These are phyloP conservation scores for Trematocara zebra DNA, from an alignment of 2,113 vertebrate species.

Conservation along the genomic window DNA sequence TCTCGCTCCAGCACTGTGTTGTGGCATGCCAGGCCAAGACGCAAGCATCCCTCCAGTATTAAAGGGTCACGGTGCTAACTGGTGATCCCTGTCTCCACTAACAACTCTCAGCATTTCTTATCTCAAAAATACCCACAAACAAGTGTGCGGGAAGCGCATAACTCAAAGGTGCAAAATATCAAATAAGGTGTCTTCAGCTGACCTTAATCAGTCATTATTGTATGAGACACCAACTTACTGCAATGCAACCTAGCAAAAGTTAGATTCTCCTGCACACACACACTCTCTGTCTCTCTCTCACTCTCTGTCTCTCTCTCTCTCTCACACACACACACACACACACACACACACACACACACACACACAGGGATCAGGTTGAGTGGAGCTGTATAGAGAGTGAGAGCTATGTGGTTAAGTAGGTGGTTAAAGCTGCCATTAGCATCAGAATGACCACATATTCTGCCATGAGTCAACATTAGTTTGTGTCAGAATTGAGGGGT, in stretches of 20 bases:
- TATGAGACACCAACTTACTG: not conserved
- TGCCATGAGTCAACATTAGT: conserved; percentile 73
- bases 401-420: conserved; percentile 66
- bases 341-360: not conserved
- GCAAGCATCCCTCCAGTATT: conserved; percentile 42
- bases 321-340: too few species aligned
- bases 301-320: accelerated
- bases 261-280: not conserved
- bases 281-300: not conserved
- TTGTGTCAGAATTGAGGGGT: conserved; percentile 55
- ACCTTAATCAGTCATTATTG: not conserved
- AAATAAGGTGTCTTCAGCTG: not conserved
- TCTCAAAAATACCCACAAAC: not conserved
- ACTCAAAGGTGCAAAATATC: not conserved
- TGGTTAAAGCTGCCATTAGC: conserved; percentile 70
- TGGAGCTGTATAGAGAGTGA: conserved; percentile 46
- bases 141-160: not conserved
- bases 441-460: conserved; percentile 71
- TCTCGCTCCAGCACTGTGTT: conserved; percentile 53
- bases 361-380: conserved; percentile 21
- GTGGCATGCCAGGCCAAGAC: conserved; percentile 53
- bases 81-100: conserved; percentile 49
- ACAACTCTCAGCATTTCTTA: not conserved
- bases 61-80: conserved; percentile 43
- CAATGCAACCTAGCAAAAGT: not conserved